phyloP scores from a whole-genome alignment of 2,113 vertebrate species.

The Dicrurus megarhynchus region DNA sequence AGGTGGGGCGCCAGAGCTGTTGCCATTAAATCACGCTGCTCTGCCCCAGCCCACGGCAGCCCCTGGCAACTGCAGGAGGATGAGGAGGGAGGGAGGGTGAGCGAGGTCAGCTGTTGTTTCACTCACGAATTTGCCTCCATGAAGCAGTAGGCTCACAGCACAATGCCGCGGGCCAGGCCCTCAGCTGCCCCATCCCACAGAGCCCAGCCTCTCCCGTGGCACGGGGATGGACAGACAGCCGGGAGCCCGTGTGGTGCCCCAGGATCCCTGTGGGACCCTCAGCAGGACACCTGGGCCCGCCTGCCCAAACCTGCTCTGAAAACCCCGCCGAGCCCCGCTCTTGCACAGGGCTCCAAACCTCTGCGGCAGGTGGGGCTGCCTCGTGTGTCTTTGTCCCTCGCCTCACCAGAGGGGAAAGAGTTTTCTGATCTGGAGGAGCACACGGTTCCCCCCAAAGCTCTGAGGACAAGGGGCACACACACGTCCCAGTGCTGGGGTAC shows the following conservation, averaged over 20 bases:
- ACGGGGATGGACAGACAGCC: background rate
- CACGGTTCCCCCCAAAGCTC: background rate
- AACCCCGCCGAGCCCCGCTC: background rate
- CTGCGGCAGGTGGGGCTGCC: background rate
- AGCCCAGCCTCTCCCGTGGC: rapidly evolving
- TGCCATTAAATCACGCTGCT: background rate
- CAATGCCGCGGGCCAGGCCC: background rate
- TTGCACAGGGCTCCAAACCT: background rate
- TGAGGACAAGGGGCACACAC: background rate
- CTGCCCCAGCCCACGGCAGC: background rate
- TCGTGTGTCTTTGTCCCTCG: background rate
- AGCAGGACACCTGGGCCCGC: background rate
- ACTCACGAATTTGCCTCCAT: background rate
- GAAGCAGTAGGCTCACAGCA: background rate
- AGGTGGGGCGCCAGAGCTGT: background rate
- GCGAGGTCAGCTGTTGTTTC: slow-evolving; percentile 11
- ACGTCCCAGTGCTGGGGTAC: background rate
- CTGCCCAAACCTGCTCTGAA: background rate
- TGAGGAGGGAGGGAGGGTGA: background rate
- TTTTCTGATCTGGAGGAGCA: background rate
- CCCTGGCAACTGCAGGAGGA: background rate
- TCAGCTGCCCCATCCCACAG: background rate
- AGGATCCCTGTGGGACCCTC: background rate
- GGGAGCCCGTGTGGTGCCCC: background rate
- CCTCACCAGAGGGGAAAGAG: background rate